Percentiles rank a stretch among this genome's conserved stretches.
Evolutionary conservation across 2,888 invertebrate species (phyloP).

Genomic region (Sinopyrophorus schimmeli): DNA sequence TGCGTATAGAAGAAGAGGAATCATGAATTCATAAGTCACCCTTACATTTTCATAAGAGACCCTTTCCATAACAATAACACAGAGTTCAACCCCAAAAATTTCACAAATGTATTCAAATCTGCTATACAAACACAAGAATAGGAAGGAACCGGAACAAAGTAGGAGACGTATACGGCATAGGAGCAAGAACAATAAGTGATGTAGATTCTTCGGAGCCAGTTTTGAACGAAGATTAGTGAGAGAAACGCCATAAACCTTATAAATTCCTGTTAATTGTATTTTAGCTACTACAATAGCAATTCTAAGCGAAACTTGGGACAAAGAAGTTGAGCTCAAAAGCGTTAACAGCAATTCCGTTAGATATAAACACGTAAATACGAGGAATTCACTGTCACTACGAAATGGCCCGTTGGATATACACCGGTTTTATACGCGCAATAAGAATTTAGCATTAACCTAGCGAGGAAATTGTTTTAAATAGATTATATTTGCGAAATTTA

Average conservation of each 20-base stretch:
- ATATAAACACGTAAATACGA: conserved; percentile 30
- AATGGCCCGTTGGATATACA: conserved; percentile 21
- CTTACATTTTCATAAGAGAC: conserved; percentile 27
- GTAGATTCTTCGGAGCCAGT: conserved; percentile 30
- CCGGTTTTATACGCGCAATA: conserved; percentile 14
- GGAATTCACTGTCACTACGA: conserved; percentile 19
- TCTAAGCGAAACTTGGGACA: conserved; percentile 29
- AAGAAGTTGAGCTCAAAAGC: conserved; percentile 29
- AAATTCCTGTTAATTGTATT: conserved; percentile 33
- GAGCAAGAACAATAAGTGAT: conserved; percentile 32
- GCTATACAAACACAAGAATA: conserved; percentile 29
- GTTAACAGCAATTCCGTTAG: conserved; percentile 27
- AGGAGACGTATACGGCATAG: conserved; percentile 30
- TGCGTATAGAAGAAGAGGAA: conserved; percentile 23
- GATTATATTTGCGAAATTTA: no score
- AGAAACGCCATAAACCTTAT: conserved; percentile 32
- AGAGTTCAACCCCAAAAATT: conserved; percentile 21
- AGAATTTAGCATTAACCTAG: conserved; percentile 21
- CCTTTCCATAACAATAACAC: conserved; percentile 26
- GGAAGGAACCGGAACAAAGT: conserved; percentile 30
- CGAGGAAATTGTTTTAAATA: no score
- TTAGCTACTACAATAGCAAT: conserved; percentile 29
- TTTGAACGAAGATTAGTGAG: conserved; percentile 32
- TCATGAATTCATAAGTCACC: conserved; percentile 27
- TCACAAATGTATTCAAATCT: conserved; percentile 29